Conservation (phyloP, 1,140 invertebrate species). For the Sycophaga agraensis region DNA sequence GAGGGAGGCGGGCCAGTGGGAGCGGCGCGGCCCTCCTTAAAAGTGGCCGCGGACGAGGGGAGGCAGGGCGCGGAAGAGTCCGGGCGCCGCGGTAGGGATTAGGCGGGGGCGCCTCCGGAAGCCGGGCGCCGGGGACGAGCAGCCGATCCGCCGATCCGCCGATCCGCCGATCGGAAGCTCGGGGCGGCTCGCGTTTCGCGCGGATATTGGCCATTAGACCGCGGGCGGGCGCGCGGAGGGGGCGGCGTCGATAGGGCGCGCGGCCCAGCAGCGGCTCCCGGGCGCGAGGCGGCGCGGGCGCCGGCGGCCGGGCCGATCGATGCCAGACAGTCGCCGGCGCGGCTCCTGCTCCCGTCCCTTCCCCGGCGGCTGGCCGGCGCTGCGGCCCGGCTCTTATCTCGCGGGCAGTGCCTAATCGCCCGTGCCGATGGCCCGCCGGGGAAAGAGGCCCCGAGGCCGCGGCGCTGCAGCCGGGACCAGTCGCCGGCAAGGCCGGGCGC, state of each 20-base stretch:
- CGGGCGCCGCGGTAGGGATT: neutral
- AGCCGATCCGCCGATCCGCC: no score
- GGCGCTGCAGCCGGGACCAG: neutral
- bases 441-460: neutral
- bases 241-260: neutral
- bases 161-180: no score
- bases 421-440: no score
- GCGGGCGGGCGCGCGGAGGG: neutral
- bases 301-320: constrained; percentile 46
- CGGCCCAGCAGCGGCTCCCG: neutral
- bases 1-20: constrained; percentile 29
- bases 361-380: neutral
- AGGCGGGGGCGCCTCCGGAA: neutral
- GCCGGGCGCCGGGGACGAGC: neutral
- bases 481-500: no score
- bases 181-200: no score
- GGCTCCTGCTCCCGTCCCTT: constrained; percentile 34
- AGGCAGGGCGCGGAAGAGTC: constrained; percentile 17
- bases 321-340: constrained; percentile 59
- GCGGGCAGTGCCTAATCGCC: no score
- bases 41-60: constrained; percentile 39
- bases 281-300: no score
- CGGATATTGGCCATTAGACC: no score
- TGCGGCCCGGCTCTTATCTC: neutral
- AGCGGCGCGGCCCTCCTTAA: constrained; percentile 42